Percentiles rank a stretch among this genome's conserved stretches.
phyloP scores from a whole-genome alignment of 1,140 invertebrate genomes.

The Achroia grisella region DNA sequence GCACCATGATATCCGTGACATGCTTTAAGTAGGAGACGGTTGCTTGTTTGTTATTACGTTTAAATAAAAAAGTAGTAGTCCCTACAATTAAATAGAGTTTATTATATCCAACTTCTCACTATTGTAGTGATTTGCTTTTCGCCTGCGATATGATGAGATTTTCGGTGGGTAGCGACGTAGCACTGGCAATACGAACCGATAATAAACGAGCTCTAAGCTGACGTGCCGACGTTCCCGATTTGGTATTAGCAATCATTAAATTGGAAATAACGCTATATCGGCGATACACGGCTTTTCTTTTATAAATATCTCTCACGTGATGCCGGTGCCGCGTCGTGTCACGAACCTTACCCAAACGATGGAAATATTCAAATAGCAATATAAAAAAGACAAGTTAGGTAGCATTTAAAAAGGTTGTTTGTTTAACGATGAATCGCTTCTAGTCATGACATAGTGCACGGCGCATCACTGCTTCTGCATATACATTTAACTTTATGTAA shows the following conservation, averaged over 20 bases:
- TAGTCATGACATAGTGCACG: conserved; percentile 62
- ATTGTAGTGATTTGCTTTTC: no score
- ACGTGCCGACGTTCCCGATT: conserved; percentile 56
- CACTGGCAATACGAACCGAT: conserved; percentile 28
- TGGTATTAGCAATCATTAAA: conserved; percentile 71
- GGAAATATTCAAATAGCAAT: conserved; percentile 70
- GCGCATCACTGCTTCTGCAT: conserved; percentile 25
- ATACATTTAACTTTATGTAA: no score
- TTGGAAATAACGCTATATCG: conserved; percentile 69
- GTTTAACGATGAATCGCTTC: conserved; percentile 63
- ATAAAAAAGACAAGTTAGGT: conserved; percentile 72
- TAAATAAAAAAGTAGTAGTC: no score
- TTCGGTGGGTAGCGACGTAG: neutral
- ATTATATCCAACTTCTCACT: no score
- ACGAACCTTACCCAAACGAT: conserved; percentile 61
- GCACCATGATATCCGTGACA: no score
- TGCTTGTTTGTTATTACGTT: no score
- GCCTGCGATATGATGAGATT: no score
- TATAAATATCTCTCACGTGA: conserved; percentile 72
- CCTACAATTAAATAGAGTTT: no score
- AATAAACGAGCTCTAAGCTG: conserved; percentile 16
- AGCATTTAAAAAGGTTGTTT: conserved; percentile 73
- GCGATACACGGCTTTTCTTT: conserved; percentile 65
- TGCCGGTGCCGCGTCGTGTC: conserved; percentile 62
- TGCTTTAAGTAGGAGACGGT: no score